Conservation (phyloP, 2,888 invertebrate species). For the Volucella zonaria region DNA sequence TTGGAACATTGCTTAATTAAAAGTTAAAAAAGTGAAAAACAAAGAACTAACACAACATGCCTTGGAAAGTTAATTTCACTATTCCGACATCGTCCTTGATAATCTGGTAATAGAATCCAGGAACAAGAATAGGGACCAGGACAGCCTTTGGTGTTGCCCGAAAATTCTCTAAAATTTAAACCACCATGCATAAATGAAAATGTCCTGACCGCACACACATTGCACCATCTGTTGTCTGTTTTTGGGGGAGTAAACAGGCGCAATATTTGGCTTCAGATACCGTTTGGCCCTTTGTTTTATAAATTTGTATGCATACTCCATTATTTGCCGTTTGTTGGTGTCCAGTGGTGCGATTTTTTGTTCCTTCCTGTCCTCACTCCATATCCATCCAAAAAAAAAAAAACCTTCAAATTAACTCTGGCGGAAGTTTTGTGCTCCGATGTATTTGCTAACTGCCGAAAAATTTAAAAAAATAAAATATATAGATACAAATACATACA, state of each 20-base stretch:
- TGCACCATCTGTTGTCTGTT: slow-evolving; percentile 62
- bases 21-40: too few relatives aligned
- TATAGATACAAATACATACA: not conserved
- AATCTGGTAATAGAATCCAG: slow-evolving; percentile 54
- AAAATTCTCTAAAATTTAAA: slow-evolving; percentile 59
- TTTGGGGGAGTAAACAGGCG: slow-evolving; percentile 29
- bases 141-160: slow-evolving; percentile 16
- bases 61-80: slow-evolving; percentile 49
- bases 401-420: slow-evolving; percentile 34
- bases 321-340: slow-evolving; percentile 23
- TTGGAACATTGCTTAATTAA: too few relatives aligned
- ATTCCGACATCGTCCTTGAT: slow-evolving; percentile 30
- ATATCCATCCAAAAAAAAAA: not conserved
- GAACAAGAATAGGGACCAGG: not conserved
- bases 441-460: slow-evolving; percentile 31
- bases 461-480: slow-evolving; percentile 16
- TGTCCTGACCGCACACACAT: slow-evolving; percentile 58
- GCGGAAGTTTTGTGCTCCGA: slow-evolving; percentile 23
- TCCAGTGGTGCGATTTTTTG: slow-evolving; percentile 13
- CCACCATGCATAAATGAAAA: slow-evolving; percentile 64
- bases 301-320: slow-evolving; percentile 15
- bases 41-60: not conserved
- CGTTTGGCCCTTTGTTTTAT: not conserved
- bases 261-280: slow-evolving; percentile 21
- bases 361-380: not conserved